Conservation (phyloP, 64 coral and sea anemone genomes). For the Pocillopora verrucosa region DNA sequence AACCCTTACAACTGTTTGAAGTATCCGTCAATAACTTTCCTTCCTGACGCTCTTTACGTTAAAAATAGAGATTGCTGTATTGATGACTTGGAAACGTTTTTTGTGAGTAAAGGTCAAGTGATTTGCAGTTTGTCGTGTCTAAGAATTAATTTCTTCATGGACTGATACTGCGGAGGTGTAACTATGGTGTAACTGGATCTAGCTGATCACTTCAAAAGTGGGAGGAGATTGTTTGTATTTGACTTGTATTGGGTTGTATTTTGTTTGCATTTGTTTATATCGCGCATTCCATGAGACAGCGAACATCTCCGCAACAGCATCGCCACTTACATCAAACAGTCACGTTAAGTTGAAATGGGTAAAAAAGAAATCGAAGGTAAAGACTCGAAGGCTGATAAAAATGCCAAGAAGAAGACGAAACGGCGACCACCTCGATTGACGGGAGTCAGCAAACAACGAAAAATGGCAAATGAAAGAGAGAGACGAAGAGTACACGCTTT, state of each 20-base stretch:
- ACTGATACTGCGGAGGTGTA: background rate
- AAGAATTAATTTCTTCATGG: background rate
- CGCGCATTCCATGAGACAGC: background rate
- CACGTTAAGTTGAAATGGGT: background rate
- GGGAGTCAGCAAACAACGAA: slow-evolving; percentile 79
- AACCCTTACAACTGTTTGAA: background rate
- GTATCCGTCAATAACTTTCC: background rate
- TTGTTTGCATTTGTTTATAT: slow-evolving; percentile 36
- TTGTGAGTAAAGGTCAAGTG: background rate
- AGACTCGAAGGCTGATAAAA: background rate
- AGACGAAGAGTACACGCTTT: slow-evolving; percentile 76
- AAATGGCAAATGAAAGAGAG: slow-evolving; percentile 82
- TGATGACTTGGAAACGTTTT: background rate
- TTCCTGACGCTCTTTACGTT: background rate
- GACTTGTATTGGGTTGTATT: background rate
- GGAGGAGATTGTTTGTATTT: slow-evolving; percentile 37
- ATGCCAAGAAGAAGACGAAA: slow-evolving; percentile 38
- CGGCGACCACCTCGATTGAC: slow-evolving; percentile 57
- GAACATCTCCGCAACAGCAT: background rate
- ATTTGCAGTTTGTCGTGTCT: background rate
- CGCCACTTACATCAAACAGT: background rate
- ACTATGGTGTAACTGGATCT: background rate
- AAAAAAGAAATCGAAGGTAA: background rate
- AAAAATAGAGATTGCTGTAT: background rate
- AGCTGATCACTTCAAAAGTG: background rate